Evolutionary conservation across 2,113 vertebrate genomes (phyloP).

Genomic region (Falcunculus frontatus): DNA sequence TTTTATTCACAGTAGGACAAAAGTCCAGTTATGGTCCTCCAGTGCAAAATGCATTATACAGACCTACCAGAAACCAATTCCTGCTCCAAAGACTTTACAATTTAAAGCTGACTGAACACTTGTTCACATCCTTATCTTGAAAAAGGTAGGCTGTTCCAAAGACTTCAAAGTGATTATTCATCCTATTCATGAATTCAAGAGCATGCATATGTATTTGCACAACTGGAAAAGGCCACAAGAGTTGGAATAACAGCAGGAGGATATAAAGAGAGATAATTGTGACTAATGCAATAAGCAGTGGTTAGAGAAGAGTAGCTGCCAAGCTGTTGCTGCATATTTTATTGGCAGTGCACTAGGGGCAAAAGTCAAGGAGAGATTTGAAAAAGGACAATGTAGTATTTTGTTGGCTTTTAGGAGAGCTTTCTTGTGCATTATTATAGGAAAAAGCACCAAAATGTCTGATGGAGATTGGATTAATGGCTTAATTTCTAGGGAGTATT

Average conservation of each 20-base stretch:
- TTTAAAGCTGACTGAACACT: constrained; percentile 21
- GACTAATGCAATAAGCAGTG: constrained; percentile 1
- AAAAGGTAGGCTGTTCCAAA: constrained; percentile 2
- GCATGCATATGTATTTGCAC: background rate
- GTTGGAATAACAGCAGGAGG: background rate
- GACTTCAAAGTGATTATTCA: constrained; percentile 21
- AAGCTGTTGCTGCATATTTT: background rate
- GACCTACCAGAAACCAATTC: background rate
- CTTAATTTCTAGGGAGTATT: constrained; percentile 13
- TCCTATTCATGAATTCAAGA: constrained; percentile 10
- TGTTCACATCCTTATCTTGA: constrained; percentile 2
- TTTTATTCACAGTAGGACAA: background rate
- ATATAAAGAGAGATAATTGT: background rate
- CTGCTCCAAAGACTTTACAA: background rate
- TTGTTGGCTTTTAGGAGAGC: background rate
- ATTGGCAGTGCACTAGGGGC: background rate
- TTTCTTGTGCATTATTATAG: background rate
- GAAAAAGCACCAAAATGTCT: background rate
- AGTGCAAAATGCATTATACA: background rate
- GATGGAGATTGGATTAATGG: background rate
- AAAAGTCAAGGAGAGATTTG: background rate
- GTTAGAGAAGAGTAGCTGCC: background rate
- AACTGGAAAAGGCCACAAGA: background rate
- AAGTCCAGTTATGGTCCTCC: background rate
- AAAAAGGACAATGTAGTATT: background rate